Evolutionary conservation across 2,888 invertebrate genomes (phyloP).

Genomic region (Agonopterix alstromeriana): DNA sequence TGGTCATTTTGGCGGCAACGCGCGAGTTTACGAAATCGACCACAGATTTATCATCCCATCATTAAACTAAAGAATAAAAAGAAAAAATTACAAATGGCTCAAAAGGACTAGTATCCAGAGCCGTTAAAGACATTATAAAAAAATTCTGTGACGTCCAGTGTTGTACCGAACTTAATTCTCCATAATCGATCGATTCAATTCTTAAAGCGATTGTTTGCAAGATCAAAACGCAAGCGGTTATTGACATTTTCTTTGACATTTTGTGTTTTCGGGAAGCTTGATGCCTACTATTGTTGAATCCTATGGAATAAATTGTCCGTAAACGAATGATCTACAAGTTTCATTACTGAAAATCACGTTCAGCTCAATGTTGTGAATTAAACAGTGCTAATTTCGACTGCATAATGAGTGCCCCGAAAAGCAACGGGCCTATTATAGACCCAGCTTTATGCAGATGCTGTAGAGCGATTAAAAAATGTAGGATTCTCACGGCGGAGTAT

Average conservation of each 20-base stretch:
- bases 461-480: conserved; percentile 65
- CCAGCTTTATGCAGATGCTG: conserved; percentile 67
- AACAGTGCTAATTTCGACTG: neutral
- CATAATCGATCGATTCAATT: neutral
- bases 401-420: conserved; percentile 46
- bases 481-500: conserved; percentile 59
- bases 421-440: conserved; percentile 58
- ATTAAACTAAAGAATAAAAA: no score
- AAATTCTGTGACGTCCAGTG: no score
- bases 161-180: no score
- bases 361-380: conserved; percentile 3
- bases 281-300: neutral
- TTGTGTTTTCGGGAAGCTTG: conserved; percentile 2
- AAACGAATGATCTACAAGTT: neutral
- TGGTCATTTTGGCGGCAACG: no score
- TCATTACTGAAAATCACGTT: neutral
- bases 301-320: neutral
- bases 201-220: neutral
- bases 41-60: no score
- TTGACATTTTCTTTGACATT: conserved; percentile 13
- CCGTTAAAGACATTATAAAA: no score
- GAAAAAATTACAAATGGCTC: no score
- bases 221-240: conserved; percentile 14
- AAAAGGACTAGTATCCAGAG: no score
- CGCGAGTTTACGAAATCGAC: no score